Evolutionary conservation across 2,888 invertebrate species (phyloP).

Genomic region (Drosophila koepferae): DNA sequence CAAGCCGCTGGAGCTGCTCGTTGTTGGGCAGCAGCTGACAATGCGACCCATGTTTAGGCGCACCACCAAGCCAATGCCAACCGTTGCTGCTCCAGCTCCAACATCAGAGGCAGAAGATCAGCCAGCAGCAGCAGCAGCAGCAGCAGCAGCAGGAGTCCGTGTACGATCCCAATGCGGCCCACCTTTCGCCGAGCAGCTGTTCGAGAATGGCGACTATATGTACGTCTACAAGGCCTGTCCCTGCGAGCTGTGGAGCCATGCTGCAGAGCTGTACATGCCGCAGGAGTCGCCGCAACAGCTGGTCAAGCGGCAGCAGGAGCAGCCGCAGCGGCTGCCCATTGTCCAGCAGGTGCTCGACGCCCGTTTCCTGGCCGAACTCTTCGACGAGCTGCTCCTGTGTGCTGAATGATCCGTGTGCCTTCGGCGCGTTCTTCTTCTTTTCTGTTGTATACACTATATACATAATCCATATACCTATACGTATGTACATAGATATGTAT

Average conservation of each 20-base stretch:
- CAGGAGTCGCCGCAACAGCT: neutral
- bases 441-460: neutral
- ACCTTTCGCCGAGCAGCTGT: neutral
- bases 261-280: neutral
- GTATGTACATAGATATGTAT: no score
- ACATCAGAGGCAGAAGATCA: no score
- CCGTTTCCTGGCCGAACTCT: constrained; percentile 14
- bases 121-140: neutral
- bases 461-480: no score
- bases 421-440: neutral
- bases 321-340: neutral
- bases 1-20: constrained; percentile 23
- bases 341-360: constrained; percentile 6
- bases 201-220: neutral
- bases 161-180: neutral
- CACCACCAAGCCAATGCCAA: neutral
- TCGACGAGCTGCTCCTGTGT: constrained; percentile 7
- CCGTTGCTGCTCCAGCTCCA: no score
- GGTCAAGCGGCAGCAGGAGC: neutral
- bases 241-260: neutral
- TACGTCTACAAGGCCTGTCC: constrained; percentile 8
- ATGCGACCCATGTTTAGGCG: constrained; percentile 13
- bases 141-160: no score
- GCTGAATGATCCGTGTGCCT: neutral
- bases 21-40: constrained; percentile 38